Evolutionary conservation across 2,797 vertebrate genomes (phyloP), one percentile per base, ranked within the genome.

Genomic region (Chelon auratus): DNA sequence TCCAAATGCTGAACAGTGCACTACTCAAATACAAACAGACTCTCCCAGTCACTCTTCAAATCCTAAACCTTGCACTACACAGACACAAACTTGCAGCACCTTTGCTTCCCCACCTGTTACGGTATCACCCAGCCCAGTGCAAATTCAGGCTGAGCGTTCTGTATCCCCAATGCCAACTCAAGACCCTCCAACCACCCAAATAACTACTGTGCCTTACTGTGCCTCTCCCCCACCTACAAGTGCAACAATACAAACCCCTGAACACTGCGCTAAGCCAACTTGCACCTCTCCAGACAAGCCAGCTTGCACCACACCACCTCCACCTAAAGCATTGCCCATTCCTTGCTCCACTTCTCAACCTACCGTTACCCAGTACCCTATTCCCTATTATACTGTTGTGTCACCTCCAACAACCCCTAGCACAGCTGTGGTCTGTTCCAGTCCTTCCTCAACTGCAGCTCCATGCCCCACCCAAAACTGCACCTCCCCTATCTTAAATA

Each of bases 161-260:
- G 69, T 6, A 55, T 70, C 78, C 37, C 77, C 77, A 67, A 48
- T 68, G 53, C 62, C 3, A 22, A 84, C 61, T 72, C 69, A 72
- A 78, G 82, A 83, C 47, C 66, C 72, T 72, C 75, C 64, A 54
- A 42, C 66, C 65, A 77, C 82, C 72, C 77, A 90, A 74, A 85
- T 60, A 82, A 86, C 87, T 81, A 88, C 71, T 78, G 81, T 92
- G 89, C 92, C 93, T 93, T 93, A 93, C 80, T 83, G 81, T 90
- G 66, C 83, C 75, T 76, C 89, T 81, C 59, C 88, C 22, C 63
- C 66, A 50, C 67, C 86, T 48, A 62, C 74, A 81, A 73, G 51
- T 81, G 67, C 77, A 80, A 78, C 81, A 59, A 75, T 82, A 74
- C 85, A 64, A 65, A 72, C 53, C 42, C 75, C 83, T 63, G 77